Conservation (phyloP, 2,113 vertebrate genomes). For the Phyllostomus discolor region DNA sequence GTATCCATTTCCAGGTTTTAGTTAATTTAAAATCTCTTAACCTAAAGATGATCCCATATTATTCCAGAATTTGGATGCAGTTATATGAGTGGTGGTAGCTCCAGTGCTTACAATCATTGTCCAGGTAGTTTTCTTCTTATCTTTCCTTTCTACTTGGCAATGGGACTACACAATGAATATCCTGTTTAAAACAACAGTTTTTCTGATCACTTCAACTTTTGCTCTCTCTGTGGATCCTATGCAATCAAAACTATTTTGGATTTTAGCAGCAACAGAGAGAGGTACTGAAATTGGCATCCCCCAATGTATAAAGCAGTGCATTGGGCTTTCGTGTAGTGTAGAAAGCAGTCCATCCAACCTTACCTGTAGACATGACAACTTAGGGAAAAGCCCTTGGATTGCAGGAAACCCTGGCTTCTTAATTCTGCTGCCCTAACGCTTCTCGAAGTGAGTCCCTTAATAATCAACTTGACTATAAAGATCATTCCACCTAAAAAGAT, state of each 20-base stretch:
- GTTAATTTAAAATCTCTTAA: neutral
- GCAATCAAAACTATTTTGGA: neutral
- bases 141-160: neutral
- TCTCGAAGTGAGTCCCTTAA: neutral
- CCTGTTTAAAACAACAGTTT: neutral
- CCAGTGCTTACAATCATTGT: neutral
- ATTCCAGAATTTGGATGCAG: neutral
- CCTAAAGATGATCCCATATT: neutral
- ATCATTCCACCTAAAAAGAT: neutral
- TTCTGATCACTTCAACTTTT: neutral
- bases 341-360: neutral
- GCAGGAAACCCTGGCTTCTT: slow-evolving; percentile 29
- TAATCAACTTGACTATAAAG: neutral
- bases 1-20: neutral
- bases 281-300: neutral
- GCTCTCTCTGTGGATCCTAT: neutral
- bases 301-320: neutral
- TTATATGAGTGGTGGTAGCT: neutral
- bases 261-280: neutral
- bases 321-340: neutral
- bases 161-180: neutral
- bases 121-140: neutral
- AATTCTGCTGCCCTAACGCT: neutral
- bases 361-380: neutral
- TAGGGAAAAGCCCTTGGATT: neutral